Evolutionary conservation across 2,888 invertebrate species (phyloP), one percentile per base, ranked within the genome.

Genomic region (Drosophila mercatorum): DNA sequence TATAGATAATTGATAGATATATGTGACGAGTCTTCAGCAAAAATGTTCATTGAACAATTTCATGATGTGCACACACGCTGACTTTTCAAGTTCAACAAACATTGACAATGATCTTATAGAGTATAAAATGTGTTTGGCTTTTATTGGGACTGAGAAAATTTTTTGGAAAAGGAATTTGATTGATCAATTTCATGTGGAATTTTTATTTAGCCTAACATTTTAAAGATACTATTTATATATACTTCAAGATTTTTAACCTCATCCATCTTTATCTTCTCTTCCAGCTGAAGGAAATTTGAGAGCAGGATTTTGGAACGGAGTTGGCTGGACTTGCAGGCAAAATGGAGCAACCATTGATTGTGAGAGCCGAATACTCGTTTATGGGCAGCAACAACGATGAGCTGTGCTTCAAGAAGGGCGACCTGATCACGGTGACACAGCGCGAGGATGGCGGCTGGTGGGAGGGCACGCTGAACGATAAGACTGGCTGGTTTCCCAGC

Each of bases 401-500:
- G 95, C 93, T 99, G 81, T 97, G 97, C 92, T 98, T 99, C 93
- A 96, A 96, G 89, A 99, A 98, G 93, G 98, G 98, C 61, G 99
- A 99, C 93, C 94, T 98, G 81, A 99, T 99, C 84, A 98, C 98
- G 43, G 96, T 99, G 66, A 98, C 99, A 40, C 99, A 99, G 93
- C 95, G 95, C 68, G 96, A 97, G 90, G 98, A 99, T 90, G 99
- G 98, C 62, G 99, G 99, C 49, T 99, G 99, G 99, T 99, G 99
- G 99, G 99, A 99, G 94, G 99, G 99, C 14, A 99, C 99, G 10
- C 94, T 99, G 56, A 95, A 96, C 72, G 98, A 97, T 83, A 97
- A 97, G 92, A 99, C 99, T 75, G 99, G 98, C 89, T 99, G 99
- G 99, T 99, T 99, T 94, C 99, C 99, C 73, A 97, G 97, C 91